Conservation (phyloP, 2,888 invertebrate species). For the Galerucella nymphaeae region DNA sequence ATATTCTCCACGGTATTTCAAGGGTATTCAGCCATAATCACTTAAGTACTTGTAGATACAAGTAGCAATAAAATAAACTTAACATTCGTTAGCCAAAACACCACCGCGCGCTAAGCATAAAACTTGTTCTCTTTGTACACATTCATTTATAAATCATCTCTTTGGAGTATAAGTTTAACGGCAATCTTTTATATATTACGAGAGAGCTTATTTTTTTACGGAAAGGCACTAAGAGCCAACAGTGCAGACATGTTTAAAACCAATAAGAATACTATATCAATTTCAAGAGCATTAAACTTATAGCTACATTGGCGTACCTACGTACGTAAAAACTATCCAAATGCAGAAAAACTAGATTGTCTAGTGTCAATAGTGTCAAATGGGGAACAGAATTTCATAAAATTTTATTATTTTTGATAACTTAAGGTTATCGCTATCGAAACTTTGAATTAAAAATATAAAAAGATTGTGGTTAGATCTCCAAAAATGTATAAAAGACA, state of each 20-base stretch:
- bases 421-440: too few relatives aligned
- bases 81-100: slow-evolving; percentile 6
- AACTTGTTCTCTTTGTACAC: slow-evolving; percentile 23
- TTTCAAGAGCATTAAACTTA: slow-evolving; percentile 12
- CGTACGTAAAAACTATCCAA: not conserved
- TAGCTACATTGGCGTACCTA: not conserved
- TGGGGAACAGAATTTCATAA: too few relatives aligned
- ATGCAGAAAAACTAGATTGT: too few relatives aligned
- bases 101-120: not conserved
- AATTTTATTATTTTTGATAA: too few relatives aligned
- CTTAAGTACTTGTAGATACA: not conserved
- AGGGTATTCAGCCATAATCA: not conserved
- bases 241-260: slow-evolving; percentile 23
- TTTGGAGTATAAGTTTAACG: slow-evolving; percentile 26
- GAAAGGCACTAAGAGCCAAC: slow-evolving; percentile 14
- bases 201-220: slow-evolving; percentile 11
- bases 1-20: not conserved
- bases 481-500: too few relatives aligned
- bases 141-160: slow-evolving; percentile 24
- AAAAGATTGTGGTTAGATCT: too few relatives aligned
- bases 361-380: too few relatives aligned
- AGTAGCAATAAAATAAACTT: not conserved
- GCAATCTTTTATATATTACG: slow-evolving; percentile 23
- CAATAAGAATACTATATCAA: slow-evolving; percentile 25
- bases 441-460: too few relatives aligned